Conservation (phyloP, 2,888 invertebrate species). For the Epirrita christyi region DNA sequence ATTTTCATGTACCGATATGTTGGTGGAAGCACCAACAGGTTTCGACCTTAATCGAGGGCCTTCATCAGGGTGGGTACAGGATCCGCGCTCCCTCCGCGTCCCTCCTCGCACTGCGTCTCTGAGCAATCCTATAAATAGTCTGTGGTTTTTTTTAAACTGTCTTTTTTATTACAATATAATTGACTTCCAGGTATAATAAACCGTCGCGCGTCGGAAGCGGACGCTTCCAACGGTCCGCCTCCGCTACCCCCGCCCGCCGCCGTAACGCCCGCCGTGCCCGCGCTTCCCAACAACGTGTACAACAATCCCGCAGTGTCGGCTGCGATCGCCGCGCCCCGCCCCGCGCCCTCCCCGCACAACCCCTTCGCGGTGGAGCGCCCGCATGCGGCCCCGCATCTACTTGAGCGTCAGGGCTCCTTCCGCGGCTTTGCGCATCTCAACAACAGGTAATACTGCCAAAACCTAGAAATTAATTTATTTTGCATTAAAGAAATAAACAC, state of each 20-base stretch:
- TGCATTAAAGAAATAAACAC: too few relatives aligned
- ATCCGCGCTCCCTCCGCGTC: too few relatives aligned
- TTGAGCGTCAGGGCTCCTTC: slow-evolving; percentile 98
- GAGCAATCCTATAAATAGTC: too few relatives aligned
- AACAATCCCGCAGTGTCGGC: slow-evolving; percentile 50
- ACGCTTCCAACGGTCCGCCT: slow-evolving; percentile 46
- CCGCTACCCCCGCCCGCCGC: slow-evolving; percentile 34
- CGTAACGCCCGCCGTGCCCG: slow-evolving; percentile 29
- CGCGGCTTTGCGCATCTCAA: slow-evolving; percentile 93
- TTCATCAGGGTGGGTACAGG: too few relatives aligned
- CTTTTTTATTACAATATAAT: slow-evolving; percentile 15
- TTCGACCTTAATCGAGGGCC: too few relatives aligned
- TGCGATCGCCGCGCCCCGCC: slow-evolving; percentile 30
- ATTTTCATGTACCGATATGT: too few relatives aligned
- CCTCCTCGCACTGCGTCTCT: too few relatives aligned
- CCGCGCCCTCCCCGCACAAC: slow-evolving; percentile 84
- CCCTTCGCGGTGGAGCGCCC: slow-evolving; percentile 98
- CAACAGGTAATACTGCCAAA: too few relatives aligned
- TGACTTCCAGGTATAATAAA: slow-evolving; percentile 58
- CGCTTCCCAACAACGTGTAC: slow-evolving; percentile 14
- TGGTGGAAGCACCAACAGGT: too few relatives aligned
- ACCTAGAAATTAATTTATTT: too few relatives aligned
- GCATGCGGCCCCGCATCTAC: slow-evolving; percentile 96
- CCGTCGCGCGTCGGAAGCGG: slow-evolving; percentile 73
- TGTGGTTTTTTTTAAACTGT: too few relatives aligned